A percentile compares a stretch with the other conserved stretches of the same genome.
phyloP scores from a whole-genome alignment of 2,888 invertebrate species.

The Acheta domesticus region DNA sequence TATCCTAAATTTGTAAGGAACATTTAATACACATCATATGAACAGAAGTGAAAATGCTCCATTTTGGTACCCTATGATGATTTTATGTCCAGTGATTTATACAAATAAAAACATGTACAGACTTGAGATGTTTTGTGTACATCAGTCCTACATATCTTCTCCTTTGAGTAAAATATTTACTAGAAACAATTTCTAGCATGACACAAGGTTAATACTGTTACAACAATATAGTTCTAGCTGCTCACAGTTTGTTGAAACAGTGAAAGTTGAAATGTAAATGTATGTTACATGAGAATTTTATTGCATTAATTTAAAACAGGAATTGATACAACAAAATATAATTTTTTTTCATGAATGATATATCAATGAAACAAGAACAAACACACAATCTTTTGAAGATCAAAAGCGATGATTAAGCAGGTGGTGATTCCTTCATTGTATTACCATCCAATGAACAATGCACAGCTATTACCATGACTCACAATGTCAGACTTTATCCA shows the following conservation, averaged over 20 bases:
- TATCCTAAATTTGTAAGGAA: neutral
- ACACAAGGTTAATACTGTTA: neutral
- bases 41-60: neutral
- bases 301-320: neutral
- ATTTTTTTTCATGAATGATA: neutral
- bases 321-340: conserved; percentile 1
- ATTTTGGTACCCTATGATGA: neutral
- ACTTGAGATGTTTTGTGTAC: neutral
- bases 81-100: neutral
- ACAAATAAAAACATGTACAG: neutral
- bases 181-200: neutral
- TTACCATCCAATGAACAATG: neutral
- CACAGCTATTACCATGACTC: neutral
- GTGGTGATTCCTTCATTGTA: neutral
- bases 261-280: too few species aligned
- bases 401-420: neutral
- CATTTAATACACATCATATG: neutral
- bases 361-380: neutral
- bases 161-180: neutral
- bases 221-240: neutral
- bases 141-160: neutral
- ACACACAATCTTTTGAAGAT: neutral
- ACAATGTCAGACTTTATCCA: neutral
- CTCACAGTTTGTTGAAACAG: neutral
- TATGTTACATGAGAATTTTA: neutral